These are phyloP conservation scores for Zalophus californianus DNA, from an alignment of 2,797 vertebrate species.

Conservation along the genomic window DNA sequence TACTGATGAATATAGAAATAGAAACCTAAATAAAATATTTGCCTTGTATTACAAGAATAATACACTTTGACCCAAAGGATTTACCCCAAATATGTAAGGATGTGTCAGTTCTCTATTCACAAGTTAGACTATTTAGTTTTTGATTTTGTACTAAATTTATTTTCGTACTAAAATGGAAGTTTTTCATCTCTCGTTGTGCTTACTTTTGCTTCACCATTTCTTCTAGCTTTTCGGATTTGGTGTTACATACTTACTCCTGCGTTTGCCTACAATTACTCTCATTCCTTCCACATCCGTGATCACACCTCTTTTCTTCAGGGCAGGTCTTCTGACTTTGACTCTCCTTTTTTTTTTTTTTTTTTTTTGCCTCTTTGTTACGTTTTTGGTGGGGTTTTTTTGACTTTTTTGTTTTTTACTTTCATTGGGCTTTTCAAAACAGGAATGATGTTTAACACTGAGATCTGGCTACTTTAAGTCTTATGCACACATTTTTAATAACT, in stretches of 20 bases:
- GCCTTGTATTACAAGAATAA: neutral
- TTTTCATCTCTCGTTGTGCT: neutral
- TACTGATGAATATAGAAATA: constrained; percentile 14
- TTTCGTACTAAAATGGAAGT: neutral
- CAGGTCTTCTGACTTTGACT: neutral
- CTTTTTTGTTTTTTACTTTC: neutral
- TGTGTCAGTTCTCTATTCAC: neutral
- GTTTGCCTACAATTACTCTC: neutral
- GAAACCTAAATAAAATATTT: neutral
- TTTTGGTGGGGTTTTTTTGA: neutral
- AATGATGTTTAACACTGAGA: neutral
- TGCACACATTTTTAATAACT: neutral
- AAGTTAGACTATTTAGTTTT: neutral
- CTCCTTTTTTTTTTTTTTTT: neutral
- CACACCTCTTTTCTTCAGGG: neutral
- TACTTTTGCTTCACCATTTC: neutral
- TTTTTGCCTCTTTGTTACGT: neutral
- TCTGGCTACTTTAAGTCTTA: neutral
- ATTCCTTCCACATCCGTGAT: neutral
- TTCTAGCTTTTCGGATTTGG: neutral
- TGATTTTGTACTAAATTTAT: neutral
- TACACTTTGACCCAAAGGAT: neutral
- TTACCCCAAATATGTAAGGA: neutral
- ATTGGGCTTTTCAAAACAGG: neutral
- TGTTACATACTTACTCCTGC: neutral